Evolutionary conservation across 1,140 invertebrate species (phyloP), one percentile per base, ranked within the genome.

Genomic region (Scaptomyza hsui): DNA sequence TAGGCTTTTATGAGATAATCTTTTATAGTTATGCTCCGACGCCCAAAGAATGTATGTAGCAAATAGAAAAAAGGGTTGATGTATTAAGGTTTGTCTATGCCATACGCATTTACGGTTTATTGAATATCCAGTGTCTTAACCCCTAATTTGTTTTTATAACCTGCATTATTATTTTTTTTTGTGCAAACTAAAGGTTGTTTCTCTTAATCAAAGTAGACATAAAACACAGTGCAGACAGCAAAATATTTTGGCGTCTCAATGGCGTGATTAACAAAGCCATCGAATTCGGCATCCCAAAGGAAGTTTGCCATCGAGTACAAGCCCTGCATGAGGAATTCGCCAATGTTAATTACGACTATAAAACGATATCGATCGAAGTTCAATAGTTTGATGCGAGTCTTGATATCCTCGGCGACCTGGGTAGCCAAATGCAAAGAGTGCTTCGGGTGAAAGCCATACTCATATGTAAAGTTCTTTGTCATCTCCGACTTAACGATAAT

Each of bases 151-250:
- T 24, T 24, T 3, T 24, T 6, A 4, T 32, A 12, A 10, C 29
- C 3, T 12, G 29, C 10, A 10, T 37, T 37, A 37, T 37, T 37
- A n/a, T n/a, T 37, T 37, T 7, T 1, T 37, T n/a, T 12, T 18
- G 26, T n/a, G n/a, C n/a, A 9, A 32, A 16, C 29, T 42, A 42
- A 55, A 10, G 41, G 3, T 7, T 15, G 9, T 1, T 9, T 37
- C 29, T 9, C 7, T 81, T 47, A 90, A 62, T 91, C 90, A 67
- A 78, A 91, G 67, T 91, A 91, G 19, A 91, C 49, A 60, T 90
- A 91, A 70, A 89, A 91, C n/a, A 89, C 71, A 3, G 80, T 75
- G 41, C 82, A 90, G 89, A 90, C 92, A 94, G 77, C 92, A 93
- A 89, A 88, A 74, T 57, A 91, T 88, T 75, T 93, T 92, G 53